Conservation (phyloP, 2,797 vertebrate genomes). For the Astyanax mexicanus region DNA sequence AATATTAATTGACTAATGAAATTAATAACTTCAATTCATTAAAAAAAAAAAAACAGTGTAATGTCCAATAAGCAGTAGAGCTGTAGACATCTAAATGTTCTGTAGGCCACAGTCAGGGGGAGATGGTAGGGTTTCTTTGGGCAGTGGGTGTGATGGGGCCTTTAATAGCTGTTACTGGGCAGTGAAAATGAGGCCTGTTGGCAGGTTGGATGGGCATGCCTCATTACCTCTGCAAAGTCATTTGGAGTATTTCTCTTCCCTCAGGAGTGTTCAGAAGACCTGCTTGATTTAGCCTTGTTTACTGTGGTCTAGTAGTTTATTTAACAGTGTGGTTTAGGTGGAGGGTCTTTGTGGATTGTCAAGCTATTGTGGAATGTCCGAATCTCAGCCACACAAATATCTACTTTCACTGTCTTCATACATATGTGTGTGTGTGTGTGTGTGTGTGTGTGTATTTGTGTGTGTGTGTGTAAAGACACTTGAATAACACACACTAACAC, state of each 20-base stretch:
- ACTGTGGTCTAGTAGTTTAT: conserved; percentile 6
- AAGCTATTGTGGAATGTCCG: not conserved
- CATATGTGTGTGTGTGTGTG: no score
- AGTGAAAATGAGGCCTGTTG: conserved; percentile 46
- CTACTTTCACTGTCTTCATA: not conserved
- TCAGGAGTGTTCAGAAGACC: conserved; percentile 20
- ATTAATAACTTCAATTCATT: no score
- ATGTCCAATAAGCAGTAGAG: no score
- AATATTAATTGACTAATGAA: no score
- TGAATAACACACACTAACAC: not conserved
- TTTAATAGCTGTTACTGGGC: conserved; percentile 43
- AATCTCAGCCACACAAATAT: not conserved
- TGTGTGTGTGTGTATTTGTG: no score
- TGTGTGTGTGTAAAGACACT: not conserved
- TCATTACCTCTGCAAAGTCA: conserved; percentile 52
- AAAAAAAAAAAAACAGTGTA: no score
- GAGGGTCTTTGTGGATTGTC: conserved; percentile 9
- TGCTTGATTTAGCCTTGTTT: conserved; percentile 48
- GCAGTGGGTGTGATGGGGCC: not conserved
- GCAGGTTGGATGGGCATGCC: conserved; percentile 43
- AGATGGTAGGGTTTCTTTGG: conserved; percentile 4
- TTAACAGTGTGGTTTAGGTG: conserved; percentile 15
- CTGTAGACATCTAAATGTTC: not conserved
- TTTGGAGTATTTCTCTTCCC: conserved; percentile 38
- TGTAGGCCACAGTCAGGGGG: not conserved